Percentiles rank a stretch among this genome's conserved stretches.
phyloP scores from a whole-genome alignment of 2,888 invertebrate genomes.

The Scaptomyza flava region DNA sequence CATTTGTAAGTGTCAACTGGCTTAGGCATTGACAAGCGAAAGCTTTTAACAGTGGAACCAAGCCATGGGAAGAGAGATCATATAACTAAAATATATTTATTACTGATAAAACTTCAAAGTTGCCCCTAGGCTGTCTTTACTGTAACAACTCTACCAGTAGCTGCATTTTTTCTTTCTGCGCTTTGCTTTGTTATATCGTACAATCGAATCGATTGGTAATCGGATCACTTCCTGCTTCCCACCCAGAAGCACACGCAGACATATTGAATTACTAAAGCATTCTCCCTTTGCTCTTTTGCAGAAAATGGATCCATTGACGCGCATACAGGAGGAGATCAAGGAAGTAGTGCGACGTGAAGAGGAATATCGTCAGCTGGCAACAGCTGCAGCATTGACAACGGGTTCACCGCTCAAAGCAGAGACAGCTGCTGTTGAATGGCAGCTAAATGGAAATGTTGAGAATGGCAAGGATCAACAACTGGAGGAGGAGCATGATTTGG shows the following conservation, averaged over 20 bases:
- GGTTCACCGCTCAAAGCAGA: slow-evolving; percentile 31
- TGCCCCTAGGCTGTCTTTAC: background rate
- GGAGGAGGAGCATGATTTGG: slow-evolving; percentile 13
- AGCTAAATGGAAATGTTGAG: slow-evolving; percentile 10
- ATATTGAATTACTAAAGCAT: slow-evolving; percentile 19
- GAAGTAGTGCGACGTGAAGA: slow-evolving; percentile 93
- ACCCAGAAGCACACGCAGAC: background rate
- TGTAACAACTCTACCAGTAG: slow-evolving; percentile 23
- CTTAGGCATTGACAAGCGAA: background rate
- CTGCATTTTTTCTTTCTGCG: slow-evolving; percentile 17
- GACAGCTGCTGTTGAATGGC: slow-evolving; percentile 29
- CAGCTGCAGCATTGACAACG: slow-evolving; percentile 56
- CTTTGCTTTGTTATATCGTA: slow-evolving; percentile 42
- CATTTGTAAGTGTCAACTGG: background rate
- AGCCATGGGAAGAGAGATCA: background rate
- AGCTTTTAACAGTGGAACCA: slow-evolving; percentile 7
- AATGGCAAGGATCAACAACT: slow-evolving; percentile 29
- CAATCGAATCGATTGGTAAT: slow-evolving; percentile 48
- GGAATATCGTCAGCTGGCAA: slow-evolving; percentile 87
- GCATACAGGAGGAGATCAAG: slow-evolving; percentile 95
- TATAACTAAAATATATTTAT: too few relatives aligned
- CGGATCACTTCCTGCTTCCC: slow-evolving; percentile 43
- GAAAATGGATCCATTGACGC: slow-evolving; percentile 90
- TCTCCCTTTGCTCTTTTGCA: slow-evolving; percentile 84
- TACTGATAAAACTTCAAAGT: background rate